Conservation (phyloP, 2,797 vertebrate genomes). For the Poecilia wingei region DNA sequence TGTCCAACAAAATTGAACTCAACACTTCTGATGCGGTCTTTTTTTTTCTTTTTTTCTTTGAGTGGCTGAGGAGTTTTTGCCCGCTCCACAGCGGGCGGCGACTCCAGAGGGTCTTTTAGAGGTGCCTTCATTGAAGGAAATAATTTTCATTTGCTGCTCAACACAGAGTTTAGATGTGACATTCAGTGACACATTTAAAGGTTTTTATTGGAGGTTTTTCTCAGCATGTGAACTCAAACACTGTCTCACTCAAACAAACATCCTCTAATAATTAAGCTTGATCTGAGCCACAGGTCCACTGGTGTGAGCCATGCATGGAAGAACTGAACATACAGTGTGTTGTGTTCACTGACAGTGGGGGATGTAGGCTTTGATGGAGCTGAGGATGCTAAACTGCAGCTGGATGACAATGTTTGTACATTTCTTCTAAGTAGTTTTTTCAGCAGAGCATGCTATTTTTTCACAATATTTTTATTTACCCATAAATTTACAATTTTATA, state of each 20-base stretch:
- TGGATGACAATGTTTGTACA: slow-evolving; percentile 10
- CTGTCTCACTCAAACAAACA: neutral
- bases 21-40: too few species aligned
- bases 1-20: too few species aligned
- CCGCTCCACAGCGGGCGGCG: too few species aligned
- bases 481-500: too few species aligned
- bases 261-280: neutral
- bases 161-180: neutral
- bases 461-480: too few species aligned
- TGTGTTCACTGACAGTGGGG: neutral
- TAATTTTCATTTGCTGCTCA: neutral
- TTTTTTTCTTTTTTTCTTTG: too few species aligned
- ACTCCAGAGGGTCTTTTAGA: neutral
- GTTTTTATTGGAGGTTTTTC: neutral
- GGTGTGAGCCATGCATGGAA: neutral
- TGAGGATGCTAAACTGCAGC: slow-evolving; percentile 25
- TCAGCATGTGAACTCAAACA: neutral
- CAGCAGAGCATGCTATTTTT: too few species aligned
- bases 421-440: too few species aligned
- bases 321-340: neutral
- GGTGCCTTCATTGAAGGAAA: neutral
- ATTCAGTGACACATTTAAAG: neutral
- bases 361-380: neutral
- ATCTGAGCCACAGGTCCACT: neutral
- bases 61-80: too few species aligned